These are phyloP conservation scores for Orthosia gracilis DNA, from an alignment of 2,888 invertebrate species.

Conservation along the genomic window DNA sequence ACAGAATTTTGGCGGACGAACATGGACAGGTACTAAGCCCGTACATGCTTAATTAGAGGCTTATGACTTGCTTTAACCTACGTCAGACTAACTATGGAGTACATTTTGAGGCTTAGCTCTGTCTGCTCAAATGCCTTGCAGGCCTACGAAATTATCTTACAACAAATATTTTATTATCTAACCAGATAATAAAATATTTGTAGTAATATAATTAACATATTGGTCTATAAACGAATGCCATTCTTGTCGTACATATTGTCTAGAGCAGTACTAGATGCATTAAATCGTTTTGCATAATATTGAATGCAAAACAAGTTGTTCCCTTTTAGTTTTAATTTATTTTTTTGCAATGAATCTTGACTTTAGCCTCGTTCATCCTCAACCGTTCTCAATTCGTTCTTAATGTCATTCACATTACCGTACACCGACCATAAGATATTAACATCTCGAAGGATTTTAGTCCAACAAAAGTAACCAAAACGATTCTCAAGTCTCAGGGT, in stretches of 20 bases:
- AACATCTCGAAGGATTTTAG: conserved; percentile 42
- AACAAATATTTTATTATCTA: not conserved
- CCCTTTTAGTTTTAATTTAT: not conserved
- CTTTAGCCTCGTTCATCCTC: not conserved
- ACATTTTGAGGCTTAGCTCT: conserved; percentile 20
- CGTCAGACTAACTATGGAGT: conserved; percentile 14
- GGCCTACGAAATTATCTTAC: too few relatives aligned
- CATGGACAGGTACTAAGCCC: conserved; percentile 23
- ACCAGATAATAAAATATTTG: too few relatives aligned
- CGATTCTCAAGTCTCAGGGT: conserved; percentile 56
- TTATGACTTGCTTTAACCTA: conserved; percentile 17
- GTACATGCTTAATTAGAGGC: conserved; percentile 46
- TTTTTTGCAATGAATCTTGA: not conserved
- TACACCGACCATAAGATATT: conserved; percentile 21
- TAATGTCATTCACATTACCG: conserved; percentile 21
- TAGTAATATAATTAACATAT: too few relatives aligned
- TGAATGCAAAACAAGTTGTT: not conserved
- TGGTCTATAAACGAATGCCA: not conserved
- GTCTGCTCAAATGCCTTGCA: not conserved
- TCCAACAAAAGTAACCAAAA: conserved; percentile 55
- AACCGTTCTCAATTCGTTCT: conserved; percentile 4
- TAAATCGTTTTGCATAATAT: not conserved
- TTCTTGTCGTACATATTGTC: fast-evolving
- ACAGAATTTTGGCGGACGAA: conserved; percentile 24
- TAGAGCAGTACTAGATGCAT: too few relatives aligned